A percentile compares a stretch with the other conserved stretches of the same genome.
These are phyloP conservation scores for Apeltes quadracus DNA, from an alignment of 2,113 vertebrate genomes.

Conservation along the genomic window DNA sequence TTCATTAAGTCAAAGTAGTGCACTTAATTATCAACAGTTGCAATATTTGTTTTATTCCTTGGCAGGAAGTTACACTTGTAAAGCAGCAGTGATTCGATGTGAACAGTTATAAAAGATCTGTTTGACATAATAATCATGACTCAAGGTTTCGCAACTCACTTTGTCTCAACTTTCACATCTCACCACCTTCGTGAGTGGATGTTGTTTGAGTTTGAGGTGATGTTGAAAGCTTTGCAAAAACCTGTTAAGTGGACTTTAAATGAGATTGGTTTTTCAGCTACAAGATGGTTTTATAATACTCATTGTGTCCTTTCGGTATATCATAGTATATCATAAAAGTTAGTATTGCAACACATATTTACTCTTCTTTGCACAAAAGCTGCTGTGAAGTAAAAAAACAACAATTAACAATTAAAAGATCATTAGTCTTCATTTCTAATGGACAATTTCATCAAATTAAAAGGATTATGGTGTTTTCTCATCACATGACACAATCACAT, in stretches of 20 bases:
- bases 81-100: neutral
- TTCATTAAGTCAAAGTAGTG: neutral
- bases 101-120: neutral
- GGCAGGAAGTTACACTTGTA: neutral
- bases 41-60: neutral
- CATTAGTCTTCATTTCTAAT: neutral
- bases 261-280: neutral
- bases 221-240: neutral
- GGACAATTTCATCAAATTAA: conserved; percentile 8
- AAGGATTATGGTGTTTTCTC: neutral
- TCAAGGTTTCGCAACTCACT: neutral
- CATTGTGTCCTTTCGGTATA: neutral
- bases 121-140: neutral
- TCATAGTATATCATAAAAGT: neutral
- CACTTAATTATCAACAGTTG: neutral
- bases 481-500: conserved; percentile 18
- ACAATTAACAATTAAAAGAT: neutral
- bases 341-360: neutral
- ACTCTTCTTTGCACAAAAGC: neutral
- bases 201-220: neutral
- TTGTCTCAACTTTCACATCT: neutral
- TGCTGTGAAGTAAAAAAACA: neutral
- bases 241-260: neutral
- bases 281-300: neutral
- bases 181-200: neutral